These are phyloP conservation scores for Andinoacara biseriatus DNA, from an alignment of 2,113 vertebrate genomes.

Conservation along the genomic window DNA sequence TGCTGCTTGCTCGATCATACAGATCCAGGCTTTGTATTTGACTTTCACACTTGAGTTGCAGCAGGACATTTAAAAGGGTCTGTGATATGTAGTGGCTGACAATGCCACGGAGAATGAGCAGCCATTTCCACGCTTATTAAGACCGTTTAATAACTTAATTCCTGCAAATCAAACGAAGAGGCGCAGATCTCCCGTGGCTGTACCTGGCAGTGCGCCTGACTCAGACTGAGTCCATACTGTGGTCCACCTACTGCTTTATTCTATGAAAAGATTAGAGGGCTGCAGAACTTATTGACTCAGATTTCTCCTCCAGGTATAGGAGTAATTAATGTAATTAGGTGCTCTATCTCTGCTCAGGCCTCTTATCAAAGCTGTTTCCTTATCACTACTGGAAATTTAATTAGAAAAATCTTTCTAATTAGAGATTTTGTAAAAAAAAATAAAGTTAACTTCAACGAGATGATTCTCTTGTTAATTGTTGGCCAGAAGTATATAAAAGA, in stretches of 20 bases:
- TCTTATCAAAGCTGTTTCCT: conserved; percentile 53
- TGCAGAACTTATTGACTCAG: conserved; percentile 49
- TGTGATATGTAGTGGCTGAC: conserved; percentile 39
- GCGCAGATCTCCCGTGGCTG: neutral
- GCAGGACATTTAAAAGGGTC: conserved; percentile 8
- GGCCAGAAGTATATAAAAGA: neutral
- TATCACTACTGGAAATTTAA: conserved; percentile 67
- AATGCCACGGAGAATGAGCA: neutral
- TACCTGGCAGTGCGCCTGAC: neutral
- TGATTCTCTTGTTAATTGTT: conserved; percentile 28
- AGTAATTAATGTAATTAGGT: conserved; percentile 68
- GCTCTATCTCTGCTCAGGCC: conserved; percentile 46
- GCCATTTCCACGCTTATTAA: conserved; percentile 48
- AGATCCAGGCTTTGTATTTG: conserved; percentile 19
- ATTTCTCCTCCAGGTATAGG: conserved; percentile 54
- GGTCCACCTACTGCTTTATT: conserved; percentile 25
- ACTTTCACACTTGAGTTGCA: conserved; percentile 48
- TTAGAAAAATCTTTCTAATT: conserved; percentile 67
- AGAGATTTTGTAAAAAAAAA: conserved; percentile 55
- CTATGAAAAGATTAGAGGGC: conserved; percentile 41
- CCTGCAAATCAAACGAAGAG: conserved; percentile 19
- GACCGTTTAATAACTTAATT: conserved; percentile 46
- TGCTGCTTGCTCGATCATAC: conserved; percentile 8
- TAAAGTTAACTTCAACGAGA: conserved; percentile 43
- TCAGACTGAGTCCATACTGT: neutral